Conservation (phyloP, 35 echinoderm and acorn worm species). For the Apostichopus parvimensis region DNA sequence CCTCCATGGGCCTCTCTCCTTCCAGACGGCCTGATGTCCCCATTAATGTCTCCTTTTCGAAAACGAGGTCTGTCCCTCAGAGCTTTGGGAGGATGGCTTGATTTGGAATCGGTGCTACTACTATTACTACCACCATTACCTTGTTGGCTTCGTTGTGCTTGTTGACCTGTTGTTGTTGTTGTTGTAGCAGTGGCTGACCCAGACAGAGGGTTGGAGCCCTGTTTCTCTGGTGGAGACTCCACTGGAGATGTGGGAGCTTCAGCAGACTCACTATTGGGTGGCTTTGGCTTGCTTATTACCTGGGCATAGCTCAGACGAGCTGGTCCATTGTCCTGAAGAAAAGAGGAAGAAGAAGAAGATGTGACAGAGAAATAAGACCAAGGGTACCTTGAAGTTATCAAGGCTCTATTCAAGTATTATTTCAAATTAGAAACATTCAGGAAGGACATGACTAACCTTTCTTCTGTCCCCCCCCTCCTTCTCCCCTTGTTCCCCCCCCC, state of each 20-base stretch:
- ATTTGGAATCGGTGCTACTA: slow-evolving; percentile 14
- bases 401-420: no score
- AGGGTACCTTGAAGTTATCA: no score
- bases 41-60: slow-evolving; percentile 67
- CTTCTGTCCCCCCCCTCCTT: no score
- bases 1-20: slow-evolving; percentile 65
- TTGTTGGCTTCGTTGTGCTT: slow-evolving; percentile 42
- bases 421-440: no score
- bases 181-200: neutral
- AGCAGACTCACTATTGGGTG: slow-evolving; percentile 28
- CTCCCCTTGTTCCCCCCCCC: no score
- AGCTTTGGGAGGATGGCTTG: slow-evolving; percentile 17
- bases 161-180: slow-evolving; percentile 6
- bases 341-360: neutral
- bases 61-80: slow-evolving; percentile 35
- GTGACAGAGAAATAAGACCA: no score
- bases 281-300: slow-evolving; percentile 63
- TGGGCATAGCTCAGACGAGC: slow-evolving; percentile 73
- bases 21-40: slow-evolving; percentile 39
- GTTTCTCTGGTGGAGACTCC: slow-evolving; percentile 43
- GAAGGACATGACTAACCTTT: no score
- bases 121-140: neutral
- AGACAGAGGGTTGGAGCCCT: neutral
- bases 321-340: slow-evolving; percentile 37
- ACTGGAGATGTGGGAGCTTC: slow-evolving; percentile 2